These are phyloP conservation scores for Entelurus aequoreus DNA, from an alignment of 2,113 vertebrate species.

Conservation along the genomic window DNA sequence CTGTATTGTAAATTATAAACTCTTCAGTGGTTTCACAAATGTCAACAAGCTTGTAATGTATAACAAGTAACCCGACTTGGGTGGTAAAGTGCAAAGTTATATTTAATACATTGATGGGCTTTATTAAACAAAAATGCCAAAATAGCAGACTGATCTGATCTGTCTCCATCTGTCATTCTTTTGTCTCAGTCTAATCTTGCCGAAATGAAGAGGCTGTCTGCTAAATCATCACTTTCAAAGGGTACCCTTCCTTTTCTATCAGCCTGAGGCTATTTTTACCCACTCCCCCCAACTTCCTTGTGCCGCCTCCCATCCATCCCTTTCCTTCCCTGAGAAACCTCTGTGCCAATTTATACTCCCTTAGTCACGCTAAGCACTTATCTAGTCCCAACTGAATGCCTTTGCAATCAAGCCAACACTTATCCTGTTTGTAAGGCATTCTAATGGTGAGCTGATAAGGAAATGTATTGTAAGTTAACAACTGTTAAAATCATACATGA, in stretches of 20 bases:
- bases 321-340: conserved; percentile 53
- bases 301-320: conserved; percentile 53
- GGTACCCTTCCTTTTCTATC: conserved; percentile 55
- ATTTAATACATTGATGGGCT: conserved; percentile 9
- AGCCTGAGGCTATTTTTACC: conserved; percentile 68
- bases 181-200: conserved; percentile 39
- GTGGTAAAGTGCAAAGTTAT: neutral
- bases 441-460: conserved; percentile 63
- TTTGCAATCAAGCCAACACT: conserved; percentile 69
- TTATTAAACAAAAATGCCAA: conserved; percentile 10
- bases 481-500: conserved; percentile 53
- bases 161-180: conserved; percentile 22
- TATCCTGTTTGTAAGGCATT: conserved; percentile 64
- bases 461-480: conserved; percentile 63
- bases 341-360: conserved; percentile 66
- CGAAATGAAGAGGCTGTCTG: conserved; percentile 61
- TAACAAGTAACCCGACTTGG: neutral
- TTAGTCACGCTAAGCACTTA: conserved; percentile 74
- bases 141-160: conserved; percentile 6
- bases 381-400: conserved; percentile 65
- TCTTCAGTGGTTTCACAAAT: too few species aligned
- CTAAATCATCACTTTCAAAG: conserved; percentile 68
- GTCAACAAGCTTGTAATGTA: neutral
- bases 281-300: conserved; percentile 27
- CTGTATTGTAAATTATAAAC: too few species aligned